Evolutionary conservation across 1,140 invertebrate genomes (phyloP).

Genomic region (Halictus rubicundus): DNA sequence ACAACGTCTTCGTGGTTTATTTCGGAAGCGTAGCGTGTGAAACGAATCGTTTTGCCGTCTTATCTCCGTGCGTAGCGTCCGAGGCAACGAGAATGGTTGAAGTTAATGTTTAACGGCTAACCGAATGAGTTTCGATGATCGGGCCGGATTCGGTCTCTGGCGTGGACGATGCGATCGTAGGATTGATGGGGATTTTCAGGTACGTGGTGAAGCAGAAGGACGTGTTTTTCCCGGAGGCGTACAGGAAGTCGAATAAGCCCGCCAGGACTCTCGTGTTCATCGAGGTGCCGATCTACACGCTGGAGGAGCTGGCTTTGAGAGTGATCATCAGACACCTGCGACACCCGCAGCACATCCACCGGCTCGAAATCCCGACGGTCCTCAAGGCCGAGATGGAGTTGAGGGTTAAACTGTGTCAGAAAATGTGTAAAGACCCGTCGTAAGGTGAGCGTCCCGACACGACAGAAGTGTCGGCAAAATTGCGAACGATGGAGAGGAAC

Average conservation of each 20-base stretch:
- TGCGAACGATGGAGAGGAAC: too few relatives aligned
- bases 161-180: background rate
- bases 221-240: slow-evolving; percentile 74
- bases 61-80: too few relatives aligned
- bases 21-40: too few relatives aligned
- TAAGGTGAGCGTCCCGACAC: too few relatives aligned
- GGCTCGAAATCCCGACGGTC: slow-evolving; percentile 69
- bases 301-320: slow-evolving; percentile 73
- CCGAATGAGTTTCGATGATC: too few relatives aligned
- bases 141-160: too few relatives aligned
- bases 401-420: slow-evolving; percentile 46
- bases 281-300: slow-evolving; percentile 72
- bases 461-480: too few relatives aligned
- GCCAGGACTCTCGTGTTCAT: slow-evolving; percentile 70
- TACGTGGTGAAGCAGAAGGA: slow-evolving; percentile 68
- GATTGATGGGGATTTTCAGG: slow-evolving; percentile 55
- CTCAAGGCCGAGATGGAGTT: slow-evolving; percentile 66
- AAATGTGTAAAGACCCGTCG: background rate
- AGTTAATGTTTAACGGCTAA: too few relatives aligned
- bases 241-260: slow-evolving; percentile 50
- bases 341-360: slow-evolving; percentile 56
- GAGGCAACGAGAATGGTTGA: too few relatives aligned
- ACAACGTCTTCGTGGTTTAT: too few relatives aligned
- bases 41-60: too few relatives aligned
- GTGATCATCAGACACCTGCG: slow-evolving; percentile 73